Conservation (phyloP, 2,113 vertebrate species). For the Gopherus flavomarginatus region DNA sequence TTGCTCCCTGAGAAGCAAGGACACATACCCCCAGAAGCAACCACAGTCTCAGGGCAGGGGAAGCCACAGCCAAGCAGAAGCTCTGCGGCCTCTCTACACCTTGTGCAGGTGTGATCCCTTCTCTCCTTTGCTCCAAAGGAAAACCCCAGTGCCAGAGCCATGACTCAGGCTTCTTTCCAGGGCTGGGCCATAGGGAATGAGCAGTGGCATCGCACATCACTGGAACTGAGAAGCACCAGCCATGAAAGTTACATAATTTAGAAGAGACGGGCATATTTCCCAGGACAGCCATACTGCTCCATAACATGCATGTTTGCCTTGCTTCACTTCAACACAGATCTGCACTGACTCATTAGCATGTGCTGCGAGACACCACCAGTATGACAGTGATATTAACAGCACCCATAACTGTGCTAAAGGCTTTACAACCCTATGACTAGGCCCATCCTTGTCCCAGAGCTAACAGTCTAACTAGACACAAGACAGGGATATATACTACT, state of each 20-base stretch:
- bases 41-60: background rate
- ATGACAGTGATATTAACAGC: background rate
- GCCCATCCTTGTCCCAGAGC: background rate
- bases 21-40: background rate
- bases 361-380: background rate
- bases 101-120: background rate
- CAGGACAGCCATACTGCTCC: no score
- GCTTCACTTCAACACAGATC: no score
- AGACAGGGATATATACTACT: background rate
- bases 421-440: background rate
- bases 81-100: background rate
- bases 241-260: fast-evolving
- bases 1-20: background rate
- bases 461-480: background rate
- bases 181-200: fast-evolving
- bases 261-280: background rate
- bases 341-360: background rate
- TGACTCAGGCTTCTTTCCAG: background rate
- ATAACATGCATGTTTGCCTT: no score
- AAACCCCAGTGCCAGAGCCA: background rate
- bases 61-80: background rate
- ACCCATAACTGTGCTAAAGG: background rate
- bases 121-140: background rate
- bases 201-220: background rate
- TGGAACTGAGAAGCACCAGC: background rate